phyloP scores from a whole-genome alignment of 2,888 invertebrate genomes.

The Halocaridina rubra region DNA sequence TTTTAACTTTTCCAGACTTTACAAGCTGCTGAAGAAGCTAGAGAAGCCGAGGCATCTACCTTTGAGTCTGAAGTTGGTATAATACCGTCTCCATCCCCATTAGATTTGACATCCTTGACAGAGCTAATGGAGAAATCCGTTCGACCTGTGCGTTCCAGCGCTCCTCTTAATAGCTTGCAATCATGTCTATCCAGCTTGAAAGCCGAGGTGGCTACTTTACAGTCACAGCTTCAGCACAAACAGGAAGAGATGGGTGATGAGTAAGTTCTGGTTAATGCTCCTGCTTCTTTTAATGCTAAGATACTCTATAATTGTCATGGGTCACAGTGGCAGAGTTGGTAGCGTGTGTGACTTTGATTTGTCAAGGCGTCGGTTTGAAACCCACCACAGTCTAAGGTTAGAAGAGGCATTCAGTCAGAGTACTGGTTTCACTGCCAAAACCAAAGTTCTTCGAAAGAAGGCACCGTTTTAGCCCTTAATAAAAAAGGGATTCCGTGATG shows the following conservation, averaged over 20 bases:
- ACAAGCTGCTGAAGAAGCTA: constrained; percentile 15
- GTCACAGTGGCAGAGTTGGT: too few species aligned
- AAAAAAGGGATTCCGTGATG: too few species aligned
- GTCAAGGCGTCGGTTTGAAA: too few species aligned
- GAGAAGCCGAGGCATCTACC: constrained; percentile 3
- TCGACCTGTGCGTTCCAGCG: not conserved
- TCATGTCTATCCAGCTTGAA: constrained; percentile 46
- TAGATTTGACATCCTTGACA: constrained; percentile 24
- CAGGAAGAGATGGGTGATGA: not conserved
- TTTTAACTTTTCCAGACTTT: not conserved
- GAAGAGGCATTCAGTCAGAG: too few species aligned
- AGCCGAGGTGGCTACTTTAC: constrained; percentile 38
- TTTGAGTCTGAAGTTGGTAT: constrained; percentile 17
- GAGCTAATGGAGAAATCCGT: constrained; percentile 44
- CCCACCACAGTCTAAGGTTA: too few species aligned
- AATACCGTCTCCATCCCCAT: constrained; percentile 42
- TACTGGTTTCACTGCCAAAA: too few species aligned
- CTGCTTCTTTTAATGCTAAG: too few species aligned
- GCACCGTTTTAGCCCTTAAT: too few species aligned
- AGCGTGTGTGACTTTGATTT: too few species aligned
- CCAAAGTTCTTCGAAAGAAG: too few species aligned
- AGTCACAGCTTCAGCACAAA: constrained; percentile 40
- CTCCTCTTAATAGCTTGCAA: constrained; percentile 32
- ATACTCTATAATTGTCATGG: too few species aligned
- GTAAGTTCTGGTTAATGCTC: too few species aligned